phyloP scores from a whole-genome alignment of 2,888 invertebrate species.

The Spialia ferax region DNA sequence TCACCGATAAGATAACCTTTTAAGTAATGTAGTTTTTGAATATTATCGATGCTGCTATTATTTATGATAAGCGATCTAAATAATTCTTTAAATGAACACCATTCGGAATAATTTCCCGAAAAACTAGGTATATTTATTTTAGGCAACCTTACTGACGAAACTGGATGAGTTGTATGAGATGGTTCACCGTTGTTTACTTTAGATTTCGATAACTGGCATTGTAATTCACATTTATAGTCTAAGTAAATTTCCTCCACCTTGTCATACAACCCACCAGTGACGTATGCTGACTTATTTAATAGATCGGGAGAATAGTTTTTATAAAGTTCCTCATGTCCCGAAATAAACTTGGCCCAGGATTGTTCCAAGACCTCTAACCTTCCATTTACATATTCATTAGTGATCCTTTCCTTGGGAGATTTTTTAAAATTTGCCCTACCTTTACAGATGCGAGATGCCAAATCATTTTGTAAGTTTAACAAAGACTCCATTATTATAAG shows the following conservation, averaged over 20 bases:
- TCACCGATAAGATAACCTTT: constrained; percentile 6
- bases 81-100: constrained; percentile 41
- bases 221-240: constrained; percentile 7
- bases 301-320: neutral
- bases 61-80: constrained; percentile 39
- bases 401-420: constrained; percentile 9
- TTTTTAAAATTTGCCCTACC: constrained; percentile 7
- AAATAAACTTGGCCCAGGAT: neutral
- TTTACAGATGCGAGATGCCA: constrained; percentile 5
- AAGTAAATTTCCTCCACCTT: constrained; percentile 1
- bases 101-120: constrained; percentile 40
- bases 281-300: constrained; percentile 5
- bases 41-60: constrained; percentile 7
- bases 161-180: neutral
- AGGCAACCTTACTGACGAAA: neutral
- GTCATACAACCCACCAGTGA: neutral
- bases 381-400: constrained; percentile 3
- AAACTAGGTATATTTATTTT: constrained; percentile 41
- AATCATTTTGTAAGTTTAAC: constrained; percentile 16
- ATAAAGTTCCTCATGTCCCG: constrained; percentile 1
- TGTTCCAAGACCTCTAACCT: constrained; percentile 9
- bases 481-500: constrained; percentile 10
- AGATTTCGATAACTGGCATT: neutral
- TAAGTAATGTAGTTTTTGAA: constrained; percentile 5
- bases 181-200: neutral